Evolutionary conservation across 2,113 vertebrate genomes (phyloP), one percentile per base, ranked within the genome.

Genomic region (Cygnus atratus): DNA sequence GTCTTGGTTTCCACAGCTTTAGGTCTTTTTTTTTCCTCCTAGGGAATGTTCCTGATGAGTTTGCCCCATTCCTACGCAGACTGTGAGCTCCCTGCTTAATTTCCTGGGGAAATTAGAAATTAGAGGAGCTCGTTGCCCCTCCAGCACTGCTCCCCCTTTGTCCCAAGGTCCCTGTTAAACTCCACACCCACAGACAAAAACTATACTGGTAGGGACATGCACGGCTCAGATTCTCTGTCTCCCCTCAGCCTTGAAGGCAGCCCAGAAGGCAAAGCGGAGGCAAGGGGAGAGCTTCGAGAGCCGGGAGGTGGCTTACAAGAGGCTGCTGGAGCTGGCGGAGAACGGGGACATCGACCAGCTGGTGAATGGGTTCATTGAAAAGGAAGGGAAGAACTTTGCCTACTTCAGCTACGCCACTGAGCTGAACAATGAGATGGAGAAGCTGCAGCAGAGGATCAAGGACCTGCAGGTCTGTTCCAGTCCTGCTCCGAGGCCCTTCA

Each of bases 361-460:
- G 62, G 37, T 97, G 4, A 25, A 84, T 1, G 46, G 83, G 0
- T 98, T 97, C 57, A 6, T 94, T 0, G 89, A 92, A 59, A 97
- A 92, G 54, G 97, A 98, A 73, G 93, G 92, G 76, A 97, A 97
- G 84, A 97, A 97, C 50, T 98, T 98, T 1, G 92, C 97, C 29
- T 82, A 83, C 65, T 98, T 98, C 29, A 91, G n/a, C 13, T 98
- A 97, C 0, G 48, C 94, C 89, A 81, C 65, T 0, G 97, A 98
- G 84, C 96, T 98, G 77, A 98, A 92, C 13, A 87, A 87, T 0
- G 94, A 97, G 58, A 93, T 96, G 35, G 96, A 97, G 72, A 92
- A 20, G 44, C 92, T 97, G 61, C 79, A 87, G 20, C 87, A 84
- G 83, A 97, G 28, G 79, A 97, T 95, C 1, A 61, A 95, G 75